These are phyloP conservation scores for Lithophane socia DNA, from an alignment of 2,888 invertebrate species.

Conservation along the genomic window DNA sequence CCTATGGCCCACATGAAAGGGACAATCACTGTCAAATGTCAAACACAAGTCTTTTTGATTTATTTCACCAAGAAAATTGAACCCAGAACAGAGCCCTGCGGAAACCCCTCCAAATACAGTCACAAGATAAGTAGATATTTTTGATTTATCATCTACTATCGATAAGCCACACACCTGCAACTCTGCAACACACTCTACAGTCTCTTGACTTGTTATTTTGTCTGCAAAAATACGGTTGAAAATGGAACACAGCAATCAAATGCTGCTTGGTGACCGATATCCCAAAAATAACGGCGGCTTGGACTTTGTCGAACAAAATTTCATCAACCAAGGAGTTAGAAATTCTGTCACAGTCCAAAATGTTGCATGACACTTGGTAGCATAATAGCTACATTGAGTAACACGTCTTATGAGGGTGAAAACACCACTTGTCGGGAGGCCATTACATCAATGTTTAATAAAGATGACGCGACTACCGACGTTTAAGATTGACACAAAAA, in stretches of 20 bases:
- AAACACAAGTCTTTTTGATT: not conserved
- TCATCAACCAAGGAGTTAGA: not conserved
- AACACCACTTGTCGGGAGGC: not conserved
- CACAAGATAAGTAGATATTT: not conserved
- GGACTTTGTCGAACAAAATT: not conserved
- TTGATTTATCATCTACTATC: not conserved
- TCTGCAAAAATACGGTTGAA: not conserved
- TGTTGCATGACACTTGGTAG: not conserved
- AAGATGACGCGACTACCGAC: conserved; percentile 1
- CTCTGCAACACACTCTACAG: not conserved
- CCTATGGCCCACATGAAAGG: not conserved
- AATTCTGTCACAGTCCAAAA: not conserved
- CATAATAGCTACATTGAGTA: not conserved
- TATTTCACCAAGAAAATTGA: conserved; percentile 1
- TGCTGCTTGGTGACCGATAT: not conserved
- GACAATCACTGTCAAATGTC: not conserved
- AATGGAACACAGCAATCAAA: not conserved
- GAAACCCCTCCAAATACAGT: not conserved
- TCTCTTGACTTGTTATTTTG: not conserved
- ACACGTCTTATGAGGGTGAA: too few relatives aligned
- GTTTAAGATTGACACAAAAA: conserved; percentile 7
- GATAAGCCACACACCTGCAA: not conserved
- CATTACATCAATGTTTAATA: not conserved
- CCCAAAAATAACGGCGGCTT: not conserved
- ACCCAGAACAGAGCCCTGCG: not conserved